A percentile compares a stretch with the other conserved stretches of the same genome.
Conservation (phyloP, 2,797 vertebrate genomes). For the Eulemur albifrons region DNA sequence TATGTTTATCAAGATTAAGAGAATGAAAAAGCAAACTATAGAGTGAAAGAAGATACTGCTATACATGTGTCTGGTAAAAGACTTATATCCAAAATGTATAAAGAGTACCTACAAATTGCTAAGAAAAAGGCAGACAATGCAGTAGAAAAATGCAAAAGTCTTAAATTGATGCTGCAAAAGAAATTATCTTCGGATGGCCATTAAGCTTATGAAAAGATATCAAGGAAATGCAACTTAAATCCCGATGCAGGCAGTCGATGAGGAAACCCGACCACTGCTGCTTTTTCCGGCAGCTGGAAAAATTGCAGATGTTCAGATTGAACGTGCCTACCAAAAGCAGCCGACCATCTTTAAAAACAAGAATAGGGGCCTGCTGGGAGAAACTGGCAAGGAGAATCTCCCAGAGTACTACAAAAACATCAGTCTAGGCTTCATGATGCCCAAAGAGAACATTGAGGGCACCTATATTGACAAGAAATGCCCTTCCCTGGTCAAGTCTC, state of each 20-base stretch:
- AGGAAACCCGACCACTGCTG: too few relatives aligned
- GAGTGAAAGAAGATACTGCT: not conserved
- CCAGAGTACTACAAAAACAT: not conserved
- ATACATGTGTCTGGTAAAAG: not conserved
- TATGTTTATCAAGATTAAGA: not conserved
- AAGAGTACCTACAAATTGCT: not conserved
- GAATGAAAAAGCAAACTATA: not conserved
- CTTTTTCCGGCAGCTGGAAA: not conserved
- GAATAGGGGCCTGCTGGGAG: not conserved
- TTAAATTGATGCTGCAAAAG: not conserved
- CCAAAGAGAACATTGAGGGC: not conserved
- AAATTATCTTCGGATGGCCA: not conserved
- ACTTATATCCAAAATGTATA: not conserved
- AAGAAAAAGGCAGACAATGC: not conserved
- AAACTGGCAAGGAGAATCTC: not conserved
- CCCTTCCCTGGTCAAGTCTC: not conserved
- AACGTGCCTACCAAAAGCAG: not conserved
- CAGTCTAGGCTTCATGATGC: not conserved
- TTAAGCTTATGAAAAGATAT: not conserved
- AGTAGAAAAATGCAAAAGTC: not conserved
- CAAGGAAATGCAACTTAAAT: not conserved
- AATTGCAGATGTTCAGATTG: not conserved
- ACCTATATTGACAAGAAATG: not conserved
- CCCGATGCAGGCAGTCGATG: too few relatives aligned
- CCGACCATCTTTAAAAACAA: not conserved